Evolutionary conservation across 1,140 invertebrate genomes (phyloP), one percentile per base, ranked within the genome.

Genomic region (Araneus ventricosus): DNA sequence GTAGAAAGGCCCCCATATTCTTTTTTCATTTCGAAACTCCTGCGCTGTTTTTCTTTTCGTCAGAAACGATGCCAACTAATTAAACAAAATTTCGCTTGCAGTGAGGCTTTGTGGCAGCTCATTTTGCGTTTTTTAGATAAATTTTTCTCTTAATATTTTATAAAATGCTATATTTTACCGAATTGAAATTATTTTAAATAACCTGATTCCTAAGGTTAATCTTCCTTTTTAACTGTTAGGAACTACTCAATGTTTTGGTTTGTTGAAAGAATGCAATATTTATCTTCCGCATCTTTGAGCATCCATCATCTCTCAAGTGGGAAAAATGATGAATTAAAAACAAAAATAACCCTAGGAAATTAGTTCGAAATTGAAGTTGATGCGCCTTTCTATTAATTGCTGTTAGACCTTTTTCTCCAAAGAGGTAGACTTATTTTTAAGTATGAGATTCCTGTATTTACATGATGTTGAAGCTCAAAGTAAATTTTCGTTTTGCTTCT

Each of bases 271-370:
- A 45, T 84, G n/a, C 39, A 27, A 52, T 52, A 52, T 84, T 84
- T 84, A 84, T 84, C 82, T 84, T 84, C 45, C 82, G 82, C 82
- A 84, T 84, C 82, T 84, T 45, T 84, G 10, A n/a, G 4, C 24
- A 27, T 84, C 37, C 20, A 30, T 57, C 41, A 57, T 30, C 24
- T 84, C 24, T n/a, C 27, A n/a, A 17, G 14, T 30, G 52, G 24
- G 8, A n/a, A 34, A 30, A 24, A 52, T 84, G n/a, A 45, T 6
- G 45, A 1, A 52, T 52, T 52, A 52, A 52, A 52, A 84, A 45
- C 10, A 30, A 84, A 84, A 84, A 84, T n/a, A 41, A 4, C 30
- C 10, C 17, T 30, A 30, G 82, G 17, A 27, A 10, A 27, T 27
- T n/a, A 17, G 10, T 34, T 24, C n/a, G 45, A 84, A 52, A 8